A percentile compares a stretch with the other conserved stretches of the same genome.
phyloP scores from a whole-genome alignment of 2,797 vertebrate genomes.

The Hippocampus kuda region DNA sequence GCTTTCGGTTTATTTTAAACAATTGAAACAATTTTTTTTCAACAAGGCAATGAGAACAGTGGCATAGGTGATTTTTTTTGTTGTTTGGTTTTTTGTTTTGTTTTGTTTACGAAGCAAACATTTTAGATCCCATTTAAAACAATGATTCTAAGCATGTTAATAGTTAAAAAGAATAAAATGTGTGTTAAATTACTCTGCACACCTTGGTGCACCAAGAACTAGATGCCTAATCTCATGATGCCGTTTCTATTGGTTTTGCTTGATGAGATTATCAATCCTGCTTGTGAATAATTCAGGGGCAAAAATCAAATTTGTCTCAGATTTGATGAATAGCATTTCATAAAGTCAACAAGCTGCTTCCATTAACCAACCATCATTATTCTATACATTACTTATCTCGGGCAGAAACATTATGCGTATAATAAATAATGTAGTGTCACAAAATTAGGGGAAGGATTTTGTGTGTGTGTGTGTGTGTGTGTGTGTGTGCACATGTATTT shows the following conservation, averaged over 20 bases:
- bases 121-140: too few species aligned
- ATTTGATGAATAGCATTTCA: constrained; percentile 70
- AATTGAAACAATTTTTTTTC: too few species aligned
- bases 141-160: too few species aligned
- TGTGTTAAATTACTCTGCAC: not conserved
- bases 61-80: too few species aligned
- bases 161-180: not conserved
- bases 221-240: constrained; percentile 28
- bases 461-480: constrained; percentile 4
- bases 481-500: not conserved
- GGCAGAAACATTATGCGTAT: constrained; percentile 56
- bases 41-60: too few species aligned
- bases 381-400: constrained; percentile 63
- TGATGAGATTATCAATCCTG: constrained; percentile 59
- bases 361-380: constrained; percentile 60
- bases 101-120: too few species aligned
- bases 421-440: constrained; percentile 56
- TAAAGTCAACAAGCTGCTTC: constrained; percentile 62
- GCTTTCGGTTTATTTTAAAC: too few species aligned
- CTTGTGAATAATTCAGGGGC: constrained; percentile 59
- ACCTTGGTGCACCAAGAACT: not conserved
- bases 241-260: constrained; percentile 56
- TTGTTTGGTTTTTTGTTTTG: too few species aligned
- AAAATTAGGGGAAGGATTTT: constrained; percentile 48
- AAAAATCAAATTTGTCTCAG: constrained; percentile 60